Conservation (phyloP, 2,888 invertebrate genomes). For the Drosophila barbarae region DNA sequence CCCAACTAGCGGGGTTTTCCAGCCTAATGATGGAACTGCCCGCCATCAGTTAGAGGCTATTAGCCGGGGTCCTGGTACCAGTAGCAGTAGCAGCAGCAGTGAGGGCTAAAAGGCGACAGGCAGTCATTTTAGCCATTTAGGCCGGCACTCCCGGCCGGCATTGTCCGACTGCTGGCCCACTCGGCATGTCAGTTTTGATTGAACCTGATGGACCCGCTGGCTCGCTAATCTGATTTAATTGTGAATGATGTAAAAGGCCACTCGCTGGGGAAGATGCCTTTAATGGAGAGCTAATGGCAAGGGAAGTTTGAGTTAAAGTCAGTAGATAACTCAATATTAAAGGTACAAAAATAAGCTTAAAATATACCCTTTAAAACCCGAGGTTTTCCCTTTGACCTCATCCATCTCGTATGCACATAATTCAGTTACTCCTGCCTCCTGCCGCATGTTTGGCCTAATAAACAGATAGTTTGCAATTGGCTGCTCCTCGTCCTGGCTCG, state of each 20-base stretch:
- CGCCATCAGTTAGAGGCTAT: constrained; percentile 54
- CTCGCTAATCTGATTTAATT: constrained; percentile 66
- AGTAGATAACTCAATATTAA: no score
- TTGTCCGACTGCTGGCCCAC: constrained; percentile 43
- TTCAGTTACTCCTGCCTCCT: constrained; percentile 5
- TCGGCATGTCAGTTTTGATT: constrained; percentile 69
- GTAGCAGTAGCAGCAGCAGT: neutral
- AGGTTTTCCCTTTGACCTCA: neutral
- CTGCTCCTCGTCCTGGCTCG: constrained; percentile 14
- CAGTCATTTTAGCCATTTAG: constrained; percentile 41
- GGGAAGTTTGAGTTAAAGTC: neutral
- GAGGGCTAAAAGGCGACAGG: constrained; percentile 18
- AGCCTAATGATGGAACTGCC: constrained; percentile 55
- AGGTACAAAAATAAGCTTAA: no score
- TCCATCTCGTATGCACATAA: constrained; percentile 2
- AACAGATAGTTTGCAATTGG: constrained; percentile 46
- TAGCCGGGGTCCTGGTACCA: constrained; percentile 36
- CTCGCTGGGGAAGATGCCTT: constrained; percentile 22
- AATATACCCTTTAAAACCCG: neutral
- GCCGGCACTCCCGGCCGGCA: constrained; percentile 14
- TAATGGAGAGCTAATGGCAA: constrained; percentile 6
- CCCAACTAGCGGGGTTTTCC: constrained; percentile 8
- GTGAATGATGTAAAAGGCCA: constrained; percentile 62
- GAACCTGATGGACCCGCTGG: constrained; percentile 62
- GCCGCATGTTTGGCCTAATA: constrained; percentile 30